Percentiles rank a stretch among this genome's conserved stretches.
These are phyloP conservation scores for Numida meleagris DNA, from an alignment of 2,113 vertebrate genomes.

Conservation along the genomic window DNA sequence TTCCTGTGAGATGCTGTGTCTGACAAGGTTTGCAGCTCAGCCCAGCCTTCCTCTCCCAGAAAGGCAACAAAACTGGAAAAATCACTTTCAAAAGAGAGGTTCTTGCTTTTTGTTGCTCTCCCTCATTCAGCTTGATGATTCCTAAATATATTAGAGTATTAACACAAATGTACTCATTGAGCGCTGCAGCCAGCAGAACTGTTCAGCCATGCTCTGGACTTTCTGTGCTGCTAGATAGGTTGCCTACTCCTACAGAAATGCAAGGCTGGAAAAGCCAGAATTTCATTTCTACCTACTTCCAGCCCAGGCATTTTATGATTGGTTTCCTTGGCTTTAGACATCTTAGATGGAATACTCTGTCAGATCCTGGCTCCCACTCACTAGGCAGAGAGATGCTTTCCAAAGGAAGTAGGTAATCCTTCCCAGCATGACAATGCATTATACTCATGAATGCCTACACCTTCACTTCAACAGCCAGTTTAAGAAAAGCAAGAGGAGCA, in stretches of 20 bases:
- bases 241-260: neutral
- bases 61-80: neutral
- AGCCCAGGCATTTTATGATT: neutral
- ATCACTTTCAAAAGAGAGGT: neutral
- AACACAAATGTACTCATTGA: accelerated
- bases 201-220: accelerated
- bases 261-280: neutral
- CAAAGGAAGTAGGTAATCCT: neutral
- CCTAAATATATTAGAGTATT: accelerated
- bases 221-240: neutral
- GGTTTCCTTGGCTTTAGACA: neutral
- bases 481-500: neutral
- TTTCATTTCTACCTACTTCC: neutral
- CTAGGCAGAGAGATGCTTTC: neutral
- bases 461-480: neutral
- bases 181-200: accelerated
- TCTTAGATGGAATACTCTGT: neutral
- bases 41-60: neutral
- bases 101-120: neutral
- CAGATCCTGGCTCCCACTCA: neutral
- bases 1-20: neutral
- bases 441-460: neutral
- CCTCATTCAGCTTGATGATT: neutral
- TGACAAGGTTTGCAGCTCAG: neutral
- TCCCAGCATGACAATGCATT: accelerated